Evolutionary conservation across 2,797 vertebrate genomes (phyloP), one percentile per base, ranked within the genome.

Genomic region (Apodemus agrarius): DNA sequence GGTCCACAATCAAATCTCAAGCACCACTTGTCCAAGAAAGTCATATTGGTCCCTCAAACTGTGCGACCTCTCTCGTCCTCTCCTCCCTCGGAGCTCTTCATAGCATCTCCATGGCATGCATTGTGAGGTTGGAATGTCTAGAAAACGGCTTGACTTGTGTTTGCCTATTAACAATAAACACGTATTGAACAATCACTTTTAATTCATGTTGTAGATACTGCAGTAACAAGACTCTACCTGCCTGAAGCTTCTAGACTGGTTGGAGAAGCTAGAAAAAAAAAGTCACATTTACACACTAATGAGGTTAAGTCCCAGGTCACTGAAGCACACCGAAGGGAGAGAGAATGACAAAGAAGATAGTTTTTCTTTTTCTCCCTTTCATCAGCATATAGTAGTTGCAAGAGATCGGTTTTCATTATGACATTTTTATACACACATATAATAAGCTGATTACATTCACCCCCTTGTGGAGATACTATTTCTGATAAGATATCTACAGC

Each of bases 1-100:
- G 37, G 11, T 63, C 69, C 37, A 79, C 34, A 46, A 22, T 59
- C 40, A 46, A 91, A 86, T 29, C 75, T 63, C 76, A 94, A 75
- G 63, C 14, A 69, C 74, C n/a, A 34, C 34, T 97, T 81, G 63
- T 52, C 90, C 91, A 76, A 37, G 49, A 87, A 57, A 54, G 69
- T 24, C 49, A 63, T 40, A 72, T n/a, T 24, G 6, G 57, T 19
- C 57, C 49, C 72, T 8, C n/a, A 89, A 54, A 37, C 85, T 49
- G 65, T 24, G 19, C n/a, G 92, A 90, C 49, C 46, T 24, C 46
- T 24, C 24, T 12, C 40, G 2, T 57, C 67, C 85, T 34, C 43
- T 85, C 72, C 29, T 8, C 46, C 22, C 75, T 6, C 29, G 19
- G 1, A 19, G 54, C 86, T 93, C 31, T 65, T 65, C 17, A 34